Base-by-base conservation (phyloP, 35 echinoderm and acorn worm genomes). In the Chiridota heheva region DNA sequence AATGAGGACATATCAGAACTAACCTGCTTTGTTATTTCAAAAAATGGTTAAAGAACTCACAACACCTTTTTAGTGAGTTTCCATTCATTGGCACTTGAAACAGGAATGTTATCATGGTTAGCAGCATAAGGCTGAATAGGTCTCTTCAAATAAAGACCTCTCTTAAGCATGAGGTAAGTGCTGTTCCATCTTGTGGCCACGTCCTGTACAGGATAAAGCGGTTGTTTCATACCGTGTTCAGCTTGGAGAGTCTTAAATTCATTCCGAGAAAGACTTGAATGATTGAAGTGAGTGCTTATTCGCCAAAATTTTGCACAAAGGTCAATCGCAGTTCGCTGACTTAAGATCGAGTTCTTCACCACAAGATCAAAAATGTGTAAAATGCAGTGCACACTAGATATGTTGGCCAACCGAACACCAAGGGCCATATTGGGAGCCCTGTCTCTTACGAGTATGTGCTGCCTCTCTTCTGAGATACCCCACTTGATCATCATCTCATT, bases 221-320 rank as follows among this genome's bases (percentile, higher is more conserved):
- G 30, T 44, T 47, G 40, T 42, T 44, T 47, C 7, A n/a, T 27
- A 18, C 70, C 70, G 15, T 73, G 70, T 7, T 73, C 70, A 69
- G 0, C 35, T 48, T 73, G 70, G 13, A 73, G 70, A 30, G 27
- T 47, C 43, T 73, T 73, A 7, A 73, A 34, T 34, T 43, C 44
- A 51, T 27, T 51, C 22, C 70, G 36, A 44, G n/a, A 20, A 43
- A 73, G 36, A 47, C 17, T 5, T 44, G 40, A 73, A 51, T 73
- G 70, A 51, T 18, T 73, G 70, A 73, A 73, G 1, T 73, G 70
- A 30, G 70, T 73, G 37, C n/a, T 25, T 28, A 73, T 73, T 22
- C 36, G 27, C 31, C 44, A 24, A 30, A 44, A 43, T 36, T 47
- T 73, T 6, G 70, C 70, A 32, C 40, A 51, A 20, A 73, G 36